phyloP scores from a whole-genome alignment of 1,140 invertebrate genomes.

The Dendroctonus valens region DNA sequence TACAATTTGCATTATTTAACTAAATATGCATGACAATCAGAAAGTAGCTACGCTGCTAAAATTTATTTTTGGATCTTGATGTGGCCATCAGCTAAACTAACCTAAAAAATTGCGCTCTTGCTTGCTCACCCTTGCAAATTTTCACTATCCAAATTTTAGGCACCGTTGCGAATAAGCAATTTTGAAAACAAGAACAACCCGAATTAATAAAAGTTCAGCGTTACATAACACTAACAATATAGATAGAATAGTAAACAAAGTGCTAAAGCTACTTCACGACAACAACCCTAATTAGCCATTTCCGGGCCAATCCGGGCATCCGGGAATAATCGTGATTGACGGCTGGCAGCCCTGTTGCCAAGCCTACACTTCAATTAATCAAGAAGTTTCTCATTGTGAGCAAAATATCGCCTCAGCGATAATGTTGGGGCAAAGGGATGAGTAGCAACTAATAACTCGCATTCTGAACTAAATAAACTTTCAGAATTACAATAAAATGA shows the following conservation, averaged over 20 bases:
- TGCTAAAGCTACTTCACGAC: slow-evolving; percentile 32
- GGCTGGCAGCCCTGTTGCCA: neutral
- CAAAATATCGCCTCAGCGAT: too few species aligned
- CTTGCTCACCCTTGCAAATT: slow-evolving; percentile 35
- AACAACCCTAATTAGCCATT: slow-evolving; percentile 47
- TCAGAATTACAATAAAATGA: too few species aligned
- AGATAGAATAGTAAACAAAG: slow-evolving; percentile 36
- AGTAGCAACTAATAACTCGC: too few species aligned
- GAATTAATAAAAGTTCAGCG: slow-evolving; percentile 9
- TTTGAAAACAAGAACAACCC: neutral
- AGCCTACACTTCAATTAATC: neutral
- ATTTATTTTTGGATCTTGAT: slow-evolving; percentile 22
- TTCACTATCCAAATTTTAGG: too few species aligned
- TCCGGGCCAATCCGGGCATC: slow-evolving; percentile 49
- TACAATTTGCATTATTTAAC: neutral
- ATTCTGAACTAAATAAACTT: too few species aligned
- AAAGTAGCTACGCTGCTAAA: neutral
- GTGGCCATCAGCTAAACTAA: slow-evolving; percentile 27
- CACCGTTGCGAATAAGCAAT: neutral
- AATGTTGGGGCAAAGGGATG: too few species aligned
- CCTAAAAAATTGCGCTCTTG: slow-evolving; percentile 30
- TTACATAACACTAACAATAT: slow-evolving; percentile 40
- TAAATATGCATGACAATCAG: neutral
- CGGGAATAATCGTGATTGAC: slow-evolving; percentile 38
- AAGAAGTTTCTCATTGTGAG: too few species aligned